phyloP scores from a whole-genome alignment of 1,140 invertebrate genomes.

The Calliopsis andreniformis region DNA sequence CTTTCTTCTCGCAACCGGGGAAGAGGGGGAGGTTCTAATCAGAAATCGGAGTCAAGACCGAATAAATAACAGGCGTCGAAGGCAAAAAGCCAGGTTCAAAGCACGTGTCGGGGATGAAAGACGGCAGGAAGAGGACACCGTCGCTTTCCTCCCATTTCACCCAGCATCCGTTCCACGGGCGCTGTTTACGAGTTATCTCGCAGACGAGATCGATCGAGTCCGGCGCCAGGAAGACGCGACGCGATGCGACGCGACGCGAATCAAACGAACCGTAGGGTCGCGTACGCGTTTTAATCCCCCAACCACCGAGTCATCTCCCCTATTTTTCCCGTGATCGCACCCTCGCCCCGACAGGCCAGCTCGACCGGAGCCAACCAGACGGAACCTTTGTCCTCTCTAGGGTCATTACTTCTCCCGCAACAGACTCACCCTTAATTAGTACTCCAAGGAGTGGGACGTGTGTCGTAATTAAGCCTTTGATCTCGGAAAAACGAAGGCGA shows the following conservation, averaged over 20 bases:
- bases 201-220: conserved; percentile 69
- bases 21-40: background rate
- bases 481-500: background rate
- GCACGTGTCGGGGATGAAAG: background rate
- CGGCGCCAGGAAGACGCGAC: conserved; percentile 71
- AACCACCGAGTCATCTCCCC: conserved; percentile 4
- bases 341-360: background rate
- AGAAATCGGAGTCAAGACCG: background rate
- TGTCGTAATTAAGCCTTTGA: conserved; percentile 19
- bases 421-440: conserved; percentile 2
- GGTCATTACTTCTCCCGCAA: background rate
- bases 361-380: conserved; percentile 19
- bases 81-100: background rate
- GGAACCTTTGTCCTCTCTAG: conserved; percentile 8
- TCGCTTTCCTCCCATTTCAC: conserved; percentile 2
- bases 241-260: conserved; percentile 64
- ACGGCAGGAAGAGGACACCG: background rate
- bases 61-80: background rate
- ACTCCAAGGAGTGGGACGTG: background rate
- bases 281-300: conserved; percentile 42
- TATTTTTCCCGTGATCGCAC: conserved; percentile 27
- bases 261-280: conserved; percentile 57
- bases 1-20: too few relatives aligned
- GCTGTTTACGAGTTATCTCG: conserved; percentile 64
- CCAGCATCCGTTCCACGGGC: background rate